Conservation (phyloP, 2,113 vertebrate species). For the Lutjanus erythropterus region DNA sequence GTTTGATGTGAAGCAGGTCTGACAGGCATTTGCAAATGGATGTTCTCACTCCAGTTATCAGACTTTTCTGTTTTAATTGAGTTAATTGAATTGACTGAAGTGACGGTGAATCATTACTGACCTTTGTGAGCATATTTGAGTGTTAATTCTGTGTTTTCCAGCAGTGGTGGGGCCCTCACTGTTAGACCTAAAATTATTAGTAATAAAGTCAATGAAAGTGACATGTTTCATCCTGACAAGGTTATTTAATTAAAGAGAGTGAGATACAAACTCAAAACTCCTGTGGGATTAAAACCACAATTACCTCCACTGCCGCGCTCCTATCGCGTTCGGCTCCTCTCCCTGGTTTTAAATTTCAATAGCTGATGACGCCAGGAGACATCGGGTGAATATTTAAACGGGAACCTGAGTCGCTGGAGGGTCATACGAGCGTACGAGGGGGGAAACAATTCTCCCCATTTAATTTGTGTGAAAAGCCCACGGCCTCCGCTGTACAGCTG, state of each 20-base stretch:
- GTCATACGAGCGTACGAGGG: constrained; percentile 47
- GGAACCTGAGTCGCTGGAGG: constrained; percentile 55
- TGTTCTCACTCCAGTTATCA: constrained; percentile 59
- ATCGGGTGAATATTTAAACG: constrained; percentile 68
- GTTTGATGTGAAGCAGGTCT: constrained; percentile 66
- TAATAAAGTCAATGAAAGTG: constrained; percentile 23
- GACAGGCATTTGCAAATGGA: constrained; percentile 62
- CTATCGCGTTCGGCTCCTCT: constrained; percentile 23
- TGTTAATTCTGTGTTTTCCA: constrained; percentile 15
- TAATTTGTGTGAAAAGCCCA: constrained; percentile 48
- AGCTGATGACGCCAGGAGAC: constrained; percentile 56
- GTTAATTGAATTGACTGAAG: constrained; percentile 49
- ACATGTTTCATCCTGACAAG: constrained; percentile 11
- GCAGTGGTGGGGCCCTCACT: background rate
- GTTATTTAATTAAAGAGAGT: constrained; percentile 63
- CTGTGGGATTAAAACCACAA: constrained; percentile 38
- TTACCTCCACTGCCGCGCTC: background rate
- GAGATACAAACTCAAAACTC: constrained; percentile 12
- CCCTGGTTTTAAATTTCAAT: constrained; percentile 60
- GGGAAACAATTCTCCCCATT: constrained; percentile 51
- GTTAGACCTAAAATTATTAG: background rate
- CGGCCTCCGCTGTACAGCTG: constrained; percentile 6
- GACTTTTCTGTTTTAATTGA: constrained; percentile 49
- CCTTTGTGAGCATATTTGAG: constrained; percentile 22
- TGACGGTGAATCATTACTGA: constrained; percentile 47